Percentiles rank a stretch among this genome's conserved stretches.
These are phyloP conservation scores for Struthidea cinerea DNA, from an alignment of 2,113 vertebrate species.

Conservation along the genomic window DNA sequence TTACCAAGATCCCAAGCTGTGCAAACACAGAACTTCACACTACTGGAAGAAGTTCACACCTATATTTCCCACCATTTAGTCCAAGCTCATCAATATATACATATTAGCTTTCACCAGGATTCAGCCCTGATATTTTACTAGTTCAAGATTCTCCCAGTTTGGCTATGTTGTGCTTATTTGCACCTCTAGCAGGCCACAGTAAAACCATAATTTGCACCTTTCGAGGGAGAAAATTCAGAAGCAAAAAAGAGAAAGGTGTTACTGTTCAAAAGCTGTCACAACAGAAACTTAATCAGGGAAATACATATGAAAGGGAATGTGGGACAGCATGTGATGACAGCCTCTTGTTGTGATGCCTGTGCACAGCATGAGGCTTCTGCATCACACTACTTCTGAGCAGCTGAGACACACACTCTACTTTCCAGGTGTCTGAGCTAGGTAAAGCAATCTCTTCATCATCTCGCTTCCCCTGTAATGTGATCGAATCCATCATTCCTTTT, in stretches of 20 bases:
- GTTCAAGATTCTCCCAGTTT: slow-evolving; percentile 36
- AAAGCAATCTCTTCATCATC: slow-evolving; percentile 36
- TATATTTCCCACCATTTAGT: not conserved
- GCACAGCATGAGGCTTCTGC: slow-evolving; percentile 15
- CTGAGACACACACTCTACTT: slow-evolving; percentile 28
- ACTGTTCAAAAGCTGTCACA: slow-evolving; percentile 66
- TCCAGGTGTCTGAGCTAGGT: slow-evolving; percentile 30
- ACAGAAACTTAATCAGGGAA: slow-evolving; percentile 53
- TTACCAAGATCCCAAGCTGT: slow-evolving; percentile 9
- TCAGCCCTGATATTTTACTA: not conserved
- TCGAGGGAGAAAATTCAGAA: slow-evolving; percentile 48
- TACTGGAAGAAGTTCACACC: slow-evolving; percentile 32
- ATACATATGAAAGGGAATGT: not conserved
- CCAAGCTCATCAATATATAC: not conserved
- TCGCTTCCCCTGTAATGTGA: slow-evolving; percentile 40
- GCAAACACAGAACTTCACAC: slow-evolving; percentile 52
- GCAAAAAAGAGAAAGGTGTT: slow-evolving; percentile 49
- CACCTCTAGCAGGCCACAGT: slow-evolving; percentile 50
- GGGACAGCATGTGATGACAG: slow-evolving; percentile 46
- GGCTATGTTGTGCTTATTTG: slow-evolving; percentile 58
- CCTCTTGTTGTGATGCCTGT: slow-evolving; percentile 22
- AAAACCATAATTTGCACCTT: slow-evolving; percentile 68
- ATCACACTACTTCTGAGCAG: slow-evolving; percentile 50
- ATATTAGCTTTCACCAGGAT: not conserved
- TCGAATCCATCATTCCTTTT: slow-evolving; percentile 24